Percentiles rank a stretch among this genome's conserved stretches.
Conservation (phyloP, 2,888 invertebrate species). For the Mythimna lalbum region DNA sequence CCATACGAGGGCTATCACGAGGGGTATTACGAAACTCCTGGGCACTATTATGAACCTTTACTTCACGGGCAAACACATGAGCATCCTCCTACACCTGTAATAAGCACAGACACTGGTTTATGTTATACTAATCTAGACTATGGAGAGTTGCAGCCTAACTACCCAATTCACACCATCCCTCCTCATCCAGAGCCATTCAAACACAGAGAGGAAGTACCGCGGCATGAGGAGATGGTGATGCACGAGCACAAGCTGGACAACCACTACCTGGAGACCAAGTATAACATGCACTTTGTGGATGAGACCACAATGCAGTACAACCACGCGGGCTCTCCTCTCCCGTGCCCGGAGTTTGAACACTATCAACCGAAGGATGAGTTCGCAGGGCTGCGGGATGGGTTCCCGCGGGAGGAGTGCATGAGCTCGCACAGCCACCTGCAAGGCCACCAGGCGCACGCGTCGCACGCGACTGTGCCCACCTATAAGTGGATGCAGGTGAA, state of each 20-base stretch:
- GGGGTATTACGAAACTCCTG: conserved; percentile 85
- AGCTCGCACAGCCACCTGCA: conserved; percentile 78
- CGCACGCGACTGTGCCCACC: conserved; percentile 94
- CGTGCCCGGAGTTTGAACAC: conserved; percentile 91
- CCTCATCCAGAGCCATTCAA: conserved; percentile 89
- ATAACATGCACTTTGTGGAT: conserved; percentile 89
- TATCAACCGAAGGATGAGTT: conserved; percentile 92
- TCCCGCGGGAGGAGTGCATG: conserved; percentile 79
- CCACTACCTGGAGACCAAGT: conserved; percentile 89
- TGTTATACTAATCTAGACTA: conserved; percentile 98
- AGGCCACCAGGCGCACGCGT: conserved; percentile 83
- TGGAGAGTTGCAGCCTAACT: conserved; percentile 86
- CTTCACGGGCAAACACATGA: conserved; percentile 85
- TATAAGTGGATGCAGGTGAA: conserved; percentile 99
- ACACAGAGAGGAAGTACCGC: conserved; percentile 90
- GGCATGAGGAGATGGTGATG: conserved; percentile 86
- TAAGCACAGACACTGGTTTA: conserved; percentile 96
- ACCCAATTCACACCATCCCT: conserved; percentile 89
- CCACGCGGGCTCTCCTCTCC: conserved; percentile 84
- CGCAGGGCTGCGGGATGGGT: conserved; percentile 82
- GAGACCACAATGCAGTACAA: conserved; percentile 85
- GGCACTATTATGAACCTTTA: conserved; percentile 89
- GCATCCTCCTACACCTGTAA: conserved; percentile 92
- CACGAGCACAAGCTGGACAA: conserved; percentile 87
- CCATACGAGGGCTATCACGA: conserved; percentile 87